These are phyloP conservation scores for Clepsis dumicolana DNA, from an alignment of 2,888 invertebrate species.

Conservation along the genomic window DNA sequence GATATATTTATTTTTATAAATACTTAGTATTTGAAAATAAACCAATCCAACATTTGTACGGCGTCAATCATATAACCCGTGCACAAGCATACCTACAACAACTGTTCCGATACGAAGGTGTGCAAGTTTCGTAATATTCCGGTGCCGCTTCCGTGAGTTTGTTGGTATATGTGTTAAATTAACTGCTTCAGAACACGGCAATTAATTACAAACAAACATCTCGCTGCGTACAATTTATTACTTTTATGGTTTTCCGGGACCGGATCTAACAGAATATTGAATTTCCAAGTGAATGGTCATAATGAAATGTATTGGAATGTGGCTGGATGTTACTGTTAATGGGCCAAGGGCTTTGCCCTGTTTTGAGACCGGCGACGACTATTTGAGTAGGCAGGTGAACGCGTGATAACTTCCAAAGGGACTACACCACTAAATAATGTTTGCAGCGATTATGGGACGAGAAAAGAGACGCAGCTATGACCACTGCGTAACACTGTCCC, in stretches of 20 bases:
- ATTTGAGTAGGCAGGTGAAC: conserved; percentile 25
- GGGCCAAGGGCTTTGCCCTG: conserved; percentile 63
- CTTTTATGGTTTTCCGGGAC: conserved; percentile 43
- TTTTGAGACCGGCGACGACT: conserved; percentile 50
- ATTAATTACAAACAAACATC: conserved; percentile 30
- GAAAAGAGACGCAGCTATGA: conserved; percentile 19
- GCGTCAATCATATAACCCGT: background rate
- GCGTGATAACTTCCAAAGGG: conserved; percentile 28
- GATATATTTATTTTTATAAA: background rate
- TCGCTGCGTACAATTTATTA: conserved; percentile 33
- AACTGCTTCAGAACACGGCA: conserved; percentile 25
- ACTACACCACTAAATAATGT: conserved; percentile 7
- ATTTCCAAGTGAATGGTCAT: conserved; percentile 50
- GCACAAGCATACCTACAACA: background rate
- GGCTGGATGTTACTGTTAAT: conserved; percentile 55
- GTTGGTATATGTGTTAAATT: conserved; percentile 23
- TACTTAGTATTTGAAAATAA: background rate
- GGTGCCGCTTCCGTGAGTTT: conserved; percentile 33
- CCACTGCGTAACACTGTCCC: conserved; percentile 14
- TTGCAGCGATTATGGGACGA: conserved; percentile 9
- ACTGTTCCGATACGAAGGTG: conserved; percentile 15
- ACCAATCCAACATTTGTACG: background rate
- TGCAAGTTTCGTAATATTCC: conserved; percentile 37
- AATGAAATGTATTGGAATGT: conserved; percentile 55
- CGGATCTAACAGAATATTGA: conserved; percentile 47